These are phyloP conservation scores for Sinelater perroti DNA, from an alignment of 2,888 invertebrate genomes.

Conservation along the genomic window DNA sequence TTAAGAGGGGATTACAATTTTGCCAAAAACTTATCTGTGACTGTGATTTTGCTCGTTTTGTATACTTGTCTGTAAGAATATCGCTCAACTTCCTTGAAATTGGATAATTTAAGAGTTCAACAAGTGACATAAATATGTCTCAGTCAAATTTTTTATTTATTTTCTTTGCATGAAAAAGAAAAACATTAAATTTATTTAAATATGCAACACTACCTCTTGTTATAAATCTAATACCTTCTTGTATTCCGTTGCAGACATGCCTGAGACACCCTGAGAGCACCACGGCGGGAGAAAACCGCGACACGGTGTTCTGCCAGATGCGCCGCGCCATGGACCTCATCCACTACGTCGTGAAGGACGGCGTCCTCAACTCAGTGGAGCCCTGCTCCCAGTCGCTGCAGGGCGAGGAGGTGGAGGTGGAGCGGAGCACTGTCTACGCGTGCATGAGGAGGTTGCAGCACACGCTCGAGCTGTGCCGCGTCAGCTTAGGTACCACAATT, in stretches of 20 bases:
- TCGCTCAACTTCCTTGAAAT: no score
- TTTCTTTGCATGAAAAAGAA: no score
- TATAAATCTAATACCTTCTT: no score
- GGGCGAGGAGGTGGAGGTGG: conserved; percentile 71
- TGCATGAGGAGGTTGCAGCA: conserved; percentile 86
- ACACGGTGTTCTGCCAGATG: conserved; percentile 98
- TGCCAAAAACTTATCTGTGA: no score
- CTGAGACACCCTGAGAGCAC: conserved; percentile 94
- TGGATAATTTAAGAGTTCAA: no score
- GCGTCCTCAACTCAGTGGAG: conserved; percentile 74
- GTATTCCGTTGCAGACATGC: conserved; percentile 71
- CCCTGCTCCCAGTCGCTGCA: conserved; percentile 55
- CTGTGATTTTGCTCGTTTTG: no score
- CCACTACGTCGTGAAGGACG: conserved; percentile 96
- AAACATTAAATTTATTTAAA: no score
- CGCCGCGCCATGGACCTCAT: conserved; percentile 96
- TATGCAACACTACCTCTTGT: no score
- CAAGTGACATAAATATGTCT: no score
- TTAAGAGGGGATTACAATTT: no score
- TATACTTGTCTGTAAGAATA: no score
- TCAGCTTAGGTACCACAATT: conserved; percentile 65
- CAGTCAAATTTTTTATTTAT: no score
- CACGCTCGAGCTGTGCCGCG: conserved; percentile 84
- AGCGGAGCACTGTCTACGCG: conserved; percentile 77
- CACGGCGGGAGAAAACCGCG: conserved; percentile 92